These are phyloP conservation scores for Pangasius djambal DNA, from an alignment of 2,797 vertebrate genomes.

Conservation along the genomic window DNA sequence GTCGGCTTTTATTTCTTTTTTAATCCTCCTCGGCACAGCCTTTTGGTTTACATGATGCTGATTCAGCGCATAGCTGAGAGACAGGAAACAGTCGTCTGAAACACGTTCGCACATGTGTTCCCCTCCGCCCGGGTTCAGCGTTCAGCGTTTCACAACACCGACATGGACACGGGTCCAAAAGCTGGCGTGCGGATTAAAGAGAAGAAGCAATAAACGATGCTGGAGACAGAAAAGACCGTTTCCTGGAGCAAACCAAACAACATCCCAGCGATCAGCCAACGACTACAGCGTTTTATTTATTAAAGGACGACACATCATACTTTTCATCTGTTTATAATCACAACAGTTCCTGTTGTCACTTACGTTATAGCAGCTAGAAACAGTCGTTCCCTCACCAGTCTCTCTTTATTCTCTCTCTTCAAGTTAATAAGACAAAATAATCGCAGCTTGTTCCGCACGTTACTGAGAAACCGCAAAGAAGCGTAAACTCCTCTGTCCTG, in stretches of 20 bases:
- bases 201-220: neutral
- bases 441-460: neutral
- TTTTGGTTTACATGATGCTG: conserved; percentile 1
- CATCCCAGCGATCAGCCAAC: neutral
- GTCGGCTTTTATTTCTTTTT: neutral
- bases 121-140: neutral
- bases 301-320: neutral
- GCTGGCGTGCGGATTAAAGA: neutral
- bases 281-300: neutral
- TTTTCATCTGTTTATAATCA: neutral
- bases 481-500: neutral
- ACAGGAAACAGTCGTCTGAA: conserved; percentile 24
- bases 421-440: too few relatives aligned
- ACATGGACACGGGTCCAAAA: neutral
- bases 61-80: conserved; percentile 29
- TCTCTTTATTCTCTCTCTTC: too few relatives aligned
- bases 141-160: neutral
- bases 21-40: neutral
- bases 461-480: neutral
- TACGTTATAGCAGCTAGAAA: too few relatives aligned
- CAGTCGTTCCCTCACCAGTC: too few relatives aligned
- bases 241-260: neutral
- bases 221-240: neutral
- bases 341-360: too few relatives aligned
- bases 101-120: conserved; percentile 24